These are phyloP conservation scores for Tiliacea citrago DNA, from an alignment of 2,888 invertebrate species.

Conservation along the genomic window DNA sequence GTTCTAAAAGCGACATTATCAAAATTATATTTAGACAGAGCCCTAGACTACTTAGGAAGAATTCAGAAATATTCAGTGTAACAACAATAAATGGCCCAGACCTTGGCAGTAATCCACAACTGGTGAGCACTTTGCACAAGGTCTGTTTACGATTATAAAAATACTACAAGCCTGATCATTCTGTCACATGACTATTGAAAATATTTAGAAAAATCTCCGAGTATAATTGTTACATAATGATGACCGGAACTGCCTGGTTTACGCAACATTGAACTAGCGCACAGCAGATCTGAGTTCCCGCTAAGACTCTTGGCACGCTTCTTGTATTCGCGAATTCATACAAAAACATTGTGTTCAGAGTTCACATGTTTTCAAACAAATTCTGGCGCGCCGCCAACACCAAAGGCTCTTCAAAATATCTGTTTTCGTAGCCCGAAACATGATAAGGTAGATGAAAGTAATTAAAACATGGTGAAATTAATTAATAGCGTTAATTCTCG, in stretches of 20 bases:
- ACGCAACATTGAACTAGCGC: conserved; percentile 73
- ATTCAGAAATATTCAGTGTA: conserved; percentile 62
- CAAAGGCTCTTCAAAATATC: conserved; percentile 70
- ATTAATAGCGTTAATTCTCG: conserved; percentile 45
- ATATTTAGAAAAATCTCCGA: conserved; percentile 23
- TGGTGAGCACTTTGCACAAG: conserved; percentile 73
- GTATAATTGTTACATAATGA: conserved; percentile 77
- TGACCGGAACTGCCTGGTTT: conserved; percentile 70
- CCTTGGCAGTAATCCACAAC: conserved; percentile 89
- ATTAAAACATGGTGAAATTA: conserved; percentile 56
- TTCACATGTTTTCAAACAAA: conserved; percentile 86
- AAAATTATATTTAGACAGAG: conserved; percentile 71
- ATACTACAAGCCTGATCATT: conserved; percentile 22
- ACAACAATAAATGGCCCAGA: conserved; percentile 84
- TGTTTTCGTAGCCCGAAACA: conserved; percentile 68
- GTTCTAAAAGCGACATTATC: conserved; percentile 15
- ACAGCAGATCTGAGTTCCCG: conserved; percentile 65
- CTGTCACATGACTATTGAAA: conserved; percentile 57
- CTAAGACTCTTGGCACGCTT: conserved; percentile 77
- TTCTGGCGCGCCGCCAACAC: conserved; percentile 81
- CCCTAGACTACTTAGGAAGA: conserved; percentile 62
- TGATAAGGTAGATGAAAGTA: conserved; percentile 56
- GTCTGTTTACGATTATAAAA: conserved; percentile 72
- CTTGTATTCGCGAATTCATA: conserved; percentile 70
- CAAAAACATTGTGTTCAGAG: conserved; percentile 80